phyloP scores from a whole-genome alignment of 2,113 vertebrate genomes.

The Geococcyx californianus region DNA sequence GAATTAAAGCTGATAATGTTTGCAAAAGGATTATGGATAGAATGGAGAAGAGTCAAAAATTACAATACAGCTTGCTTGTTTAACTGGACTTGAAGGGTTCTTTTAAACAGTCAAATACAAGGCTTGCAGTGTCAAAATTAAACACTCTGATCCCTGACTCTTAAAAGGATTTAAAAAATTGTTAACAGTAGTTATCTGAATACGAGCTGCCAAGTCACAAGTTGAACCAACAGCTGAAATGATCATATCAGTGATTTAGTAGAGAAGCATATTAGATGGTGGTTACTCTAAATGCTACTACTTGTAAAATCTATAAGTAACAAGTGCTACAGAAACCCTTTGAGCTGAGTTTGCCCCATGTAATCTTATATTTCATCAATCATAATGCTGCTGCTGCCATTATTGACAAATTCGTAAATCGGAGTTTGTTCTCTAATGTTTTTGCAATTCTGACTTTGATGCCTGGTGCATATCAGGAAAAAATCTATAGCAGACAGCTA shows the following conservation, averaged over 20 bases:
- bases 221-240: not conserved
- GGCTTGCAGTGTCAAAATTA: not conserved
- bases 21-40: not conserved
- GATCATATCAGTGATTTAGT: not conserved
- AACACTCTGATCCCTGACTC: not conserved
- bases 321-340: not conserved
- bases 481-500: constrained; percentile 1
- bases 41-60: not conserved
- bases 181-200: not conserved
- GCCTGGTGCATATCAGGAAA: not conserved
- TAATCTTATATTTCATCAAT: constrained; percentile 20
- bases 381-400: not conserved
- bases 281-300: not conserved
- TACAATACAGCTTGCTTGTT: not conserved
- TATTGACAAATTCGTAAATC: constrained; percentile 39
- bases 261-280: not conserved
- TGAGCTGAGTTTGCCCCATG: not conserved
- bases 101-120: not conserved
- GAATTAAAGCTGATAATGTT: not conserved
- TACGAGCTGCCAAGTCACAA: not conserved
- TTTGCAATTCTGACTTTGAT: not conserved
- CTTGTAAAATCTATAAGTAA: not conserved
- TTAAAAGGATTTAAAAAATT: not conserved
- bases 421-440: not conserved
- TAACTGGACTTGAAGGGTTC: not conserved